phyloP scores from a whole-genome alignment of 2,113 vertebrate species.

The Emydura subglobosa region DNA sequence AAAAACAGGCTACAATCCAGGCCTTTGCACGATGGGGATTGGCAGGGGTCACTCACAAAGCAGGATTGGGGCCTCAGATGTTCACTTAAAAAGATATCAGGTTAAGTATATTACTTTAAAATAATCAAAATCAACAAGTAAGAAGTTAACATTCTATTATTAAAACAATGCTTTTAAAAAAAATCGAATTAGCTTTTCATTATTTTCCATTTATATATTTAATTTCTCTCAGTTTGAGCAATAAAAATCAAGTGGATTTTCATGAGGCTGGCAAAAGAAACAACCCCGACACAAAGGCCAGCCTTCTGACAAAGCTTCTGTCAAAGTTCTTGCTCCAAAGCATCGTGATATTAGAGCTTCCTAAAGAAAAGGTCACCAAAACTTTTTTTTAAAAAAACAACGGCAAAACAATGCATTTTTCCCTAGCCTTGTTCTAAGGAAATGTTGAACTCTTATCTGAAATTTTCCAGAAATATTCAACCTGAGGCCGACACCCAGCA shows the following conservation, averaged over 20 bases:
- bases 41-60: background rate
- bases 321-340: background rate
- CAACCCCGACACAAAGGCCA: background rate
- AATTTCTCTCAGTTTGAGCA: background rate
- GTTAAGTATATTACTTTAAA: background rate
- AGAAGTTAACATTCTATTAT: background rate
- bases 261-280: background rate
- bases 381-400: no score
- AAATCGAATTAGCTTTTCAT: background rate
- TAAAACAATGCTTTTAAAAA: background rate
- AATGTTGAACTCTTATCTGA: background rate
- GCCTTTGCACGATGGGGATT: background rate
- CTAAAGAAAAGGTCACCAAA: background rate
- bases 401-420: background rate
- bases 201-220: background rate
- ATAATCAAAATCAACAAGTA: background rate
- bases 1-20: fast-evolving
- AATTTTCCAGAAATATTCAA: background rate
- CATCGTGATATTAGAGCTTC: background rate
- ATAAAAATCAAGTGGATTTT: background rate
- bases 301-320: background rate
- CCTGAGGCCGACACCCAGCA: background rate
- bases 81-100: background rate
- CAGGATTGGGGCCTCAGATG: background rate
- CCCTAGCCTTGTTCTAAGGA: background rate